A percentile compares a stretch with the other conserved stretches of the same genome.
These are phyloP conservation scores for Brachyptera putata DNA, from an alignment of 2,888 invertebrate species.

Conservation along the genomic window DNA sequence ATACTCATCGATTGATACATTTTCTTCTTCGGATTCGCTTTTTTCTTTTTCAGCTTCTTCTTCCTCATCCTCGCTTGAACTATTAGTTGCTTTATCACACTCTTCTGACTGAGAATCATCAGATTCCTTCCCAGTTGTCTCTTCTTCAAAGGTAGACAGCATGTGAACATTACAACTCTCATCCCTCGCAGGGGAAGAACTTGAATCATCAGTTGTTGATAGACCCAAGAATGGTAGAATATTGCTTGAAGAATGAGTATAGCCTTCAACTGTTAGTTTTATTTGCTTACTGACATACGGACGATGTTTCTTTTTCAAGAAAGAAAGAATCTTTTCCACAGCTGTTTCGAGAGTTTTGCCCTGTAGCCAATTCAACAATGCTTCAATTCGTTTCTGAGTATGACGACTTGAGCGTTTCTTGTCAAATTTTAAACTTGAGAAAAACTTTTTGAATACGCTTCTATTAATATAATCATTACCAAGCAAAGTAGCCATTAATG, in stretches of 20 bases:
- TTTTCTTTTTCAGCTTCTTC: slow-evolving; percentile 32
- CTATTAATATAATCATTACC: slow-evolving; percentile 86
- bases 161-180: not conserved
- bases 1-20: slow-evolving; percentile 34
- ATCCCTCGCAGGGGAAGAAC: not conserved
- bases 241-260: slow-evolving; percentile 54
- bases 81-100: too few relatives aligned
- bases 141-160: not conserved
- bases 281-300: slow-evolving; percentile 54
- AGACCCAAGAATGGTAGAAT: slow-evolving; percentile 56
- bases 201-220: slow-evolving; percentile 9
- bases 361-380: slow-evolving; percentile 71
- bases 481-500: slow-evolving; percentile 74
- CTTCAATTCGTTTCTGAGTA: slow-evolving; percentile 65
- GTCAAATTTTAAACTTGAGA: slow-evolving; percentile 57
- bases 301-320: slow-evolving; percentile 50
- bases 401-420: slow-evolving; percentile 52
- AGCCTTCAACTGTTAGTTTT: slow-evolving; percentile 59
- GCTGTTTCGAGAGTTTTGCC: slow-evolving; percentile 67
- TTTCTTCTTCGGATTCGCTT: slow-evolving; percentile 28
- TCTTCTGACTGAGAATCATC: slow-evolving; percentile 24
- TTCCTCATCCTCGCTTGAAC: too few relatives aligned
- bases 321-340: slow-evolving; percentile 49
- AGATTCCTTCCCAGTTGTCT: slow-evolving; percentile 36
- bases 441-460: slow-evolving; percentile 65